Conservation (phyloP, 1,140 invertebrate species). For the Platyura marginata region DNA sequence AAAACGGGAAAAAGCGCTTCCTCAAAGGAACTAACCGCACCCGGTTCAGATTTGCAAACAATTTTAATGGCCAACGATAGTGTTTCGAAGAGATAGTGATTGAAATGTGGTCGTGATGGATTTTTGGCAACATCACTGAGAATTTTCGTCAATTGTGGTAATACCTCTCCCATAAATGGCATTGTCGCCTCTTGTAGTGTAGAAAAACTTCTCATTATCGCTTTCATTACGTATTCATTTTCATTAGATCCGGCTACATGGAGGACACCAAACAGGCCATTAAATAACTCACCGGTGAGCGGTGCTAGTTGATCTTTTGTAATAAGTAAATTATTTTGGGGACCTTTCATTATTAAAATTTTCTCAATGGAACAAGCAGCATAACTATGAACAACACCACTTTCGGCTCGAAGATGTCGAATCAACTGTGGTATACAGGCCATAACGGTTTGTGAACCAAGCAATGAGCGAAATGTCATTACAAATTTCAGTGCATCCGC, state of each 20-base stretch:
- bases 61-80: slow-evolving; percentile 74
- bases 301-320: slow-evolving; percentile 34
- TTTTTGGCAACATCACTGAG: slow-evolving; percentile 76
- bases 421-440: slow-evolving; percentile 54
- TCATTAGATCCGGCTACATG: slow-evolving; percentile 57
- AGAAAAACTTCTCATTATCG: slow-evolving; percentile 76
- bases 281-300: slow-evolving; percentile 44
- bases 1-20: slow-evolving; percentile 82
- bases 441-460: slow-evolving; percentile 60
- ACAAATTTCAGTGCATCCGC: slow-evolving; percentile 92
- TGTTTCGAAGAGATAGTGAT: slow-evolving; percentile 94
- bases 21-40: slow-evolving; percentile 77
- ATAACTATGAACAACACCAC: slow-evolving; percentile 85
- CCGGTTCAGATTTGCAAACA: slow-evolving; percentile 62
- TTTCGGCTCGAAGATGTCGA: slow-evolving; percentile 50
- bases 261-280: slow-evolving; percentile 56
- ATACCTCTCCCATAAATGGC: slow-evolving; percentile 54
- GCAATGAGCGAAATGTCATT: slow-evolving; percentile 82
- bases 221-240: slow-evolving; percentile 97
- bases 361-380: slow-evolving; percentile 83
- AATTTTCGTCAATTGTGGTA: slow-evolving; percentile 73
- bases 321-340: slow-evolving; percentile 31
- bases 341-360: slow-evolving; percentile 51
- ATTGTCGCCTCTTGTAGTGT: slow-evolving; percentile 65
- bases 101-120: slow-evolving; percentile 91